Evolutionary conservation across 2,888 invertebrate genomes (phyloP).

Genomic region (Meandrusa payeni): DNA sequence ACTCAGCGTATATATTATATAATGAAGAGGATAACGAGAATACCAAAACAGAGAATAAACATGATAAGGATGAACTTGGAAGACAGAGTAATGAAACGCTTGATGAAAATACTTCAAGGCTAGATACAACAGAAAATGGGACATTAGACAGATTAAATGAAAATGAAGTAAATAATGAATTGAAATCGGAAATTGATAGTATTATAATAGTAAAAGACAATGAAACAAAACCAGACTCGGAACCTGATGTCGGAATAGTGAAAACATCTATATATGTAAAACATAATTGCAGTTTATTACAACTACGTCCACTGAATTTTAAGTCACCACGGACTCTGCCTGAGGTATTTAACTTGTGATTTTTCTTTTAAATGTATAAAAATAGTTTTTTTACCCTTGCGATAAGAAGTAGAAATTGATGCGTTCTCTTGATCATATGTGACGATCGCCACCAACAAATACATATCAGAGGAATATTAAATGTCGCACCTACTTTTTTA

Average conservation of each 20-base stretch:
- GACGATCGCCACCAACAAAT: no score
- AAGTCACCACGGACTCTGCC: constrained; percentile 56
- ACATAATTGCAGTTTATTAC: constrained; percentile 49
- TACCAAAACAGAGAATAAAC: constrained; percentile 14
- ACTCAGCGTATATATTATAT: constrained; percentile 49
- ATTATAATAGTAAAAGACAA: constrained; percentile 18
- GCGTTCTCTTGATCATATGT: no score
- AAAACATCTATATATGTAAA: constrained; percentile 20
- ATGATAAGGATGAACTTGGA: constrained; percentile 23
- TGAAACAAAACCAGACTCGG: constrained; percentile 1
- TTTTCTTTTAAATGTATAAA: no score
- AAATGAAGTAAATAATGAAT: constrained; percentile 26
- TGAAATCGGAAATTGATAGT: constrained; percentile 35
- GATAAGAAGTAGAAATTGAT: no score
- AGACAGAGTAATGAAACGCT: constrained; percentile 12
- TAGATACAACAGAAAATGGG: constrained; percentile 17
- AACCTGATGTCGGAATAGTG: neutral
- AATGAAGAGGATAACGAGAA: constrained; percentile 45
- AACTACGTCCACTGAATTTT: constrained; percentile 52
- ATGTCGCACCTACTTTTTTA: no score
- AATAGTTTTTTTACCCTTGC: no score
- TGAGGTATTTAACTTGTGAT: no score
- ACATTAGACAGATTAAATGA: constrained; percentile 21
- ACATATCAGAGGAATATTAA: no score
- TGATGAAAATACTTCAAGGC: constrained; percentile 16